A percentile compares a stretch with the other conserved stretches of the same genome.
phyloP scores from a whole-genome alignment of 2,888 invertebrate species.

The Drosophila nigricruria region DNA sequence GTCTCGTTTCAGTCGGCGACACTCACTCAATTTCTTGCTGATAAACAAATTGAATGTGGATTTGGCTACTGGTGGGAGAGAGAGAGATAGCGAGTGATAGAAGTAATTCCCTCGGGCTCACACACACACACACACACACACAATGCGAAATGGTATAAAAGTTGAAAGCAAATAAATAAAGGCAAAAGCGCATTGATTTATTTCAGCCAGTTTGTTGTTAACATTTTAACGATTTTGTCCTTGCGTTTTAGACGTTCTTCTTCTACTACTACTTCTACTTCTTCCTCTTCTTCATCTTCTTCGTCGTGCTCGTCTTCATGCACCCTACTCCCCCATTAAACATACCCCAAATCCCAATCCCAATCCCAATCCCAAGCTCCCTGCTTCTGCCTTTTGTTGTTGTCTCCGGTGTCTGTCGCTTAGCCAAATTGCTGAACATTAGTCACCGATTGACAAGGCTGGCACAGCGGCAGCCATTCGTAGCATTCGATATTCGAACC shows the following conservation, averaged over 20 bases:
- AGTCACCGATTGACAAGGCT: conserved; percentile 80
- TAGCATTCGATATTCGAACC: conserved; percentile 52
- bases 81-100: neutral
- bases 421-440: conserved; percentile 81
- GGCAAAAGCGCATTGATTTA: conserved; percentile 77
- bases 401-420: conserved; percentile 78
- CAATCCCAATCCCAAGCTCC: neutral
- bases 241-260: conserved; percentile 66
- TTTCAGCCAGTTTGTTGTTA: conserved; percentile 79
- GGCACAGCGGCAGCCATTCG: conserved; percentile 46
- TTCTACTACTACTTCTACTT: neutral
- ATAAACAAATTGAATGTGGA: conserved; percentile 84
- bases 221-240: conserved; percentile 82
- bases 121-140: conserved; percentile 22
- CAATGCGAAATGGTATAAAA: conserved; percentile 61
- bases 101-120: conserved; percentile 39
- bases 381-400: conserved; percentile 36
- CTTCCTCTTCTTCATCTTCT: conserved; percentile 15
- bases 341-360: neutral
- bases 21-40: conserved; percentile 79
- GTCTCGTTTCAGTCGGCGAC: conserved; percentile 74
- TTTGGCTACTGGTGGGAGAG: conserved; percentile 22
- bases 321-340: neutral
- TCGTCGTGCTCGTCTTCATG: neutral
- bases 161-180: conserved; percentile 80